Evolutionary conservation across 2,888 invertebrate species (phyloP).

Genomic region (Calameuta filiformis): DNA sequence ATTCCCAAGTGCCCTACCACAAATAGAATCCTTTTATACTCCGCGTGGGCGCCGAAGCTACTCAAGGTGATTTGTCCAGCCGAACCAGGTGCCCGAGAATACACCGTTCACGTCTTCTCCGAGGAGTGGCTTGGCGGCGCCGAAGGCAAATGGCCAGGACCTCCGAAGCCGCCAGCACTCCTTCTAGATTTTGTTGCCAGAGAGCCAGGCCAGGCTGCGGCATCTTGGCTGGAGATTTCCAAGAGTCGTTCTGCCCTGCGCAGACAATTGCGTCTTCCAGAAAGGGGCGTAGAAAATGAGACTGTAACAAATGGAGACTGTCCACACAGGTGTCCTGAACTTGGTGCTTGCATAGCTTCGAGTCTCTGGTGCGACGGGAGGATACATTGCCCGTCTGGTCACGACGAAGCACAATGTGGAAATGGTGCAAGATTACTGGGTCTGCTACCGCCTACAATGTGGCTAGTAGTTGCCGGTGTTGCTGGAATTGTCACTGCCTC

Average conservation of each 20-base stretch:
- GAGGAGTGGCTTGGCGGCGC: conserved; percentile 78
- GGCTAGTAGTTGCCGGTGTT: conserved; percentile 60
- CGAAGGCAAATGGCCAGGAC: conserved; percentile 53
- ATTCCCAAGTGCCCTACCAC: conserved; percentile 78
- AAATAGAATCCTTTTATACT: conserved; percentile 85
- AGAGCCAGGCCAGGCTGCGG: conserved; percentile 81
- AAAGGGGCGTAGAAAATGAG: conserved; percentile 50
- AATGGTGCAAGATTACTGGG: conserved; percentile 65
- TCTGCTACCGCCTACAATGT: conserved; percentile 69
- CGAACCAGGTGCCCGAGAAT: conserved; percentile 74
- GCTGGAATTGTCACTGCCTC: conserved; percentile 67
- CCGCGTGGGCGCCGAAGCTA: conserved; percentile 73
- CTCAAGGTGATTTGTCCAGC: conserved; percentile 79
- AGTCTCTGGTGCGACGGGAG: conserved; percentile 69
- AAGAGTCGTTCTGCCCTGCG: conserved; percentile 73
- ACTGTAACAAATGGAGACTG: conserved; percentile 54
- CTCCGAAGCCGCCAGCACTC: conserved; percentile 71
- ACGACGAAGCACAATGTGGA: conserved; percentile 76
- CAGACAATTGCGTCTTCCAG: conserved; percentile 69
- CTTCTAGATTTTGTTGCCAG: conserved; percentile 77
- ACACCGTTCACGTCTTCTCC: conserved; percentile 82
- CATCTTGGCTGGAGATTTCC: conserved; percentile 82
- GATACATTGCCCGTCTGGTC: conserved; percentile 66
- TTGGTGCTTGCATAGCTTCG: conserved; percentile 62
- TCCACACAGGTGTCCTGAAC: conserved; percentile 63